These are phyloP conservation scores for Rhodinocichla rosea DNA, from an alignment of 2,113 vertebrate species.

Conservation along the genomic window DNA sequence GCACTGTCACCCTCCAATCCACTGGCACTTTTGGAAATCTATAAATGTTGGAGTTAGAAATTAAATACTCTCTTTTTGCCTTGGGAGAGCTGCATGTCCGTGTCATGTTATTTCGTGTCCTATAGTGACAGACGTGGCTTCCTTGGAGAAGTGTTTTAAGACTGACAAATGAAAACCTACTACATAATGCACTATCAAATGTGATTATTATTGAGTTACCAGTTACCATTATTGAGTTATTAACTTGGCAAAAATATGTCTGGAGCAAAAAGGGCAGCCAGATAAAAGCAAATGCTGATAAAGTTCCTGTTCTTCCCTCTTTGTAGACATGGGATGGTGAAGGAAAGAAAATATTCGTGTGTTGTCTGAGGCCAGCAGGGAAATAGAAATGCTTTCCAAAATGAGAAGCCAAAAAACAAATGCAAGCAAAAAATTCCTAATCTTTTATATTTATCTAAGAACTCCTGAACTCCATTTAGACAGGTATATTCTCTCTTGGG, in stretches of 20 bases:
- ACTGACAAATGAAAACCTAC: conserved; percentile 20
- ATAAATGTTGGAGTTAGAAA: too few relatives aligned
- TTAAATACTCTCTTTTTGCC: too few relatives aligned
- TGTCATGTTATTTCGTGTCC: too few relatives aligned
- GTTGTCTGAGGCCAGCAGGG: not conserved
- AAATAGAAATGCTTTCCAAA: not conserved
- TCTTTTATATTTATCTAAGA: not conserved
- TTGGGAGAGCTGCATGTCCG: too few relatives aligned
- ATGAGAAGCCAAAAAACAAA: not conserved
- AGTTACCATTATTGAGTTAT: conserved; percentile 15
- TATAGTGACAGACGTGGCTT: not conserved
- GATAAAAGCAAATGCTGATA: not conserved
- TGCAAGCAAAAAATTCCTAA: not conserved
- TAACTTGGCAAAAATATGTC: conserved; percentile 30
- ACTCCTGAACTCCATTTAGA: not conserved
- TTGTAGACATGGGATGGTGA: not conserved
- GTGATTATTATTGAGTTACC: conserved; percentile 52
- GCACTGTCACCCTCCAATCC: too few relatives aligned
- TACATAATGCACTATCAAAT: conserved; percentile 15
- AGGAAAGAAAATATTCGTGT: not conserved
- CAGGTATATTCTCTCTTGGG: conserved; percentile 1
- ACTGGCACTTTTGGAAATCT: too few relatives aligned
- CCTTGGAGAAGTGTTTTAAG: not conserved
- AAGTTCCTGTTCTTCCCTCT: not conserved
- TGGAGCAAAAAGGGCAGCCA: not conserved